phyloP scores from a whole-genome alignment of 2,797 vertebrate genomes.

The Hemitrygon akajei region DNA sequence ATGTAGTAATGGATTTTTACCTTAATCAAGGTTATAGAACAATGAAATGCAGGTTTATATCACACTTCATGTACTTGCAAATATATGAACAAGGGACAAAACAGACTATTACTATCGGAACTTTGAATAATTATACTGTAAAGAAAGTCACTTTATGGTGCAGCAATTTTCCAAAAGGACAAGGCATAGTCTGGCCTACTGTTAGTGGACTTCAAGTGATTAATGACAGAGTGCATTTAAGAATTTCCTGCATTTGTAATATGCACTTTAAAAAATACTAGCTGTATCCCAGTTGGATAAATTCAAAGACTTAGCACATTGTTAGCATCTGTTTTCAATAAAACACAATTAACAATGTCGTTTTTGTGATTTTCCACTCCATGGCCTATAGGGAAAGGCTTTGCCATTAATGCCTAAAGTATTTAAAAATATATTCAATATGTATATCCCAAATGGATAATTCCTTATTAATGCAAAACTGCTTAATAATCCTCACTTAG shows the following conservation, averaged over 20 bases:
- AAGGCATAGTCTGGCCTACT: background rate
- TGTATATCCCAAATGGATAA: slow-evolving; percentile 26
- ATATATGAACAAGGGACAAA: background rate
- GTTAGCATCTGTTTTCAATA: slow-evolving; percentile 36
- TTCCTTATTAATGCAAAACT: slow-evolving; percentile 26
- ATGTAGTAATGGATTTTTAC: background rate
- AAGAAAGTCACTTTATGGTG: background rate
- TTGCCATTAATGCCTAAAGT: slow-evolving; percentile 33
- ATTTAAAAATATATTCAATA: slow-evolving; percentile 32
- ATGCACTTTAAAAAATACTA: slow-evolving; percentile 22
- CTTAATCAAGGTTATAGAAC: background rate
- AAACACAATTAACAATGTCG: slow-evolving; percentile 35
- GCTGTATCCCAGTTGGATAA: slow-evolving; percentile 34
- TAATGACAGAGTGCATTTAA: slow-evolving; percentile 13
- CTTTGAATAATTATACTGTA: background rate
- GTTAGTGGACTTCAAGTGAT: slow-evolving; percentile 24
- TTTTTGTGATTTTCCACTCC: slow-evolving; percentile 37
- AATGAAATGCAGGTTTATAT: background rate
- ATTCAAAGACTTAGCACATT: slow-evolving; percentile 34
- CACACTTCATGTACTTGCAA: background rate
- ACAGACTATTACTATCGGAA: background rate
- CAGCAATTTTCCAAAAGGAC: background rate
- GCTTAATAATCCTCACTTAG: slow-evolving; percentile 7
- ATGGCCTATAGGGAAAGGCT: slow-evolving; percentile 28
- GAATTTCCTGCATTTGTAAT: slow-evolving; percentile 37